These are phyloP conservation scores for Sphaeramia orbicularis DNA, from an alignment of 2,797 vertebrate genomes.

Conservation along the genomic window DNA sequence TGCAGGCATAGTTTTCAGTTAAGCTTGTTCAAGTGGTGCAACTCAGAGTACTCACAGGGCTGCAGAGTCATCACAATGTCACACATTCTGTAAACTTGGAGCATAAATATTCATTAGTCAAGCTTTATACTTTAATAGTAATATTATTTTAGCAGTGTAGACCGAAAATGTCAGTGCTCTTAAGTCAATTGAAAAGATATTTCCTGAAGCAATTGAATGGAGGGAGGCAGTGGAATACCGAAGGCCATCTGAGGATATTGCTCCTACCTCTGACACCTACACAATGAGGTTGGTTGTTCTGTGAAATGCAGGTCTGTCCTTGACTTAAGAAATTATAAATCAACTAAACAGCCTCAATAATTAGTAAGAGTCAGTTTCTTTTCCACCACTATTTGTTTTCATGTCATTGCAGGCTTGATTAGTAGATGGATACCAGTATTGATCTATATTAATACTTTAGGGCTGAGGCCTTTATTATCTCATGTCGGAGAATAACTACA, in stretches of 20 bases:
- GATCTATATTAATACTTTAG: conserved; percentile 1
- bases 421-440: neutral
- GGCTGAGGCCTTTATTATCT: neutral
- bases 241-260: conserved; percentile 25
- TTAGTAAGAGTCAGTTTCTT: conserved; percentile 42
- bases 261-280: conserved; percentile 32
- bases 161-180: conserved; percentile 53
- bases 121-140: conserved; percentile 47
- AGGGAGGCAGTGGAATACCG: conserved; percentile 9
- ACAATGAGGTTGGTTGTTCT: conserved; percentile 16
- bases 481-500: neutral
- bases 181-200: conserved; percentile 44
- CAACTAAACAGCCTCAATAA: conserved; percentile 35
- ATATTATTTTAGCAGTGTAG: conserved; percentile 37
- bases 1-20: conserved; percentile 49
- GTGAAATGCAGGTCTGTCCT: conserved; percentile 28
- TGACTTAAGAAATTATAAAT: conserved; percentile 18
- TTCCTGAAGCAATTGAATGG: conserved; percentile 37
- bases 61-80: conserved; percentile 32
- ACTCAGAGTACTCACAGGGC: conserved; percentile 46
- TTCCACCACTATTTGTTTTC: conserved; percentile 17
- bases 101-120: conserved; percentile 40
- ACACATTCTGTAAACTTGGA: conserved; percentile 39
- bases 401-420: conserved; percentile 15
- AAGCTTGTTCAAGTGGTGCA: conserved; percentile 51